Base-by-base conservation (phyloP, 2,113 vertebrate species). In the Edolisoma coerulescens region DNA sequence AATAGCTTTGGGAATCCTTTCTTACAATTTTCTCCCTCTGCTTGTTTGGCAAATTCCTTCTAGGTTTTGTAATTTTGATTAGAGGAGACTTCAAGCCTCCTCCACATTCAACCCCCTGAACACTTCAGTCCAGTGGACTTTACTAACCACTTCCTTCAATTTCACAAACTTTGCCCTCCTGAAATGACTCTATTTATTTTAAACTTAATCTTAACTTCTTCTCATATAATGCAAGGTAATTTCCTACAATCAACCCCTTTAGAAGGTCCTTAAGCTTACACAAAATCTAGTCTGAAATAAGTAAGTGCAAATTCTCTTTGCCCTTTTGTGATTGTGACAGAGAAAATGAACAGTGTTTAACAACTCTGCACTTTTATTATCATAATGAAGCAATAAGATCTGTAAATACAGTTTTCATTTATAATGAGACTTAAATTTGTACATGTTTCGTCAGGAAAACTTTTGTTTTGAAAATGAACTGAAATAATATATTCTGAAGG, bases 31-130 rank as follows among this genome's bases (percentile, higher is more conserved):
- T 87, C 27, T 70, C 39, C 22, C 64, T 84, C 71, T 87, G 52
- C 39, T 87, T 95, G 47, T 81, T 96, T 95, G 76, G n/a, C 52
- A 95, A 91, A 95, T 92, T 94, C 91, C 52, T 81, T 52, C 7
- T 75, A 81, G 52, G 33, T 68, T 93, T 87, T 92, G 44, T 68
- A 85, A 88, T 89, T 92, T 87, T 89, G 73, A 68, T 89, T 89
- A 91, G 49, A 73, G 59, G 39, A 95, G 33, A 84, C 28, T 90
- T 95, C 69, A 76, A 95, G 56, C 64, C 84, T 92, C 73, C 84
- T 93, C 60, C 84, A 68, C 65, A 37, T 67, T 90, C 69, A 92
- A 95, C 56, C 7, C 20, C 52, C 60, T 60, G 52, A 87, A 56
- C 53, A 23, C 35, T 92, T 81, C 73, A 89, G 91, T n/a, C 89